These are phyloP conservation scores for Cricetomys ansorgei DNA, from an alignment of 2,113 vertebrate genomes.

Conservation along the genomic window DNA sequence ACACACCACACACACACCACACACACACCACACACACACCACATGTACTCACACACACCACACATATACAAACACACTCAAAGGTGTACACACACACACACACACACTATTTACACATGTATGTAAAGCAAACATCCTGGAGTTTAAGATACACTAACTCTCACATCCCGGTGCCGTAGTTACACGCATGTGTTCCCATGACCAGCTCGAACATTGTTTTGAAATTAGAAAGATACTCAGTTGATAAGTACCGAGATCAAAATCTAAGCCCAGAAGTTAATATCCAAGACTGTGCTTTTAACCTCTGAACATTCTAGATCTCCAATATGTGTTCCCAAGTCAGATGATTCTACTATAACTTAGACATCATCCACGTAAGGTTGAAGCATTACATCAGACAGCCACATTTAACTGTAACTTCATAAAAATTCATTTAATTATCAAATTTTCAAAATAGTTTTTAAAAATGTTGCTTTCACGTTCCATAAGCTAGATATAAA, in stretches of 20 bases:
- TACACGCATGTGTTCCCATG: background rate
- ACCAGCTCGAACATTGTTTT: background rate
- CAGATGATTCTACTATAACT: background rate
- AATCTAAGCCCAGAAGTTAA: background rate
- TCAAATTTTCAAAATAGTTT: background rate
- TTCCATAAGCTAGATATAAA: background rate
- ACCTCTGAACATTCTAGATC: background rate
- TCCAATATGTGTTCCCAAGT: background rate
- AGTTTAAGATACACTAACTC: background rate
- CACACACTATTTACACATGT: background rate
- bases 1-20: no score
- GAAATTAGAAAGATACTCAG: background rate
- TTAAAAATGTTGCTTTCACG: background rate
- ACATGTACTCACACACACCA: no score
- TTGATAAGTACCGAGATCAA: background rate
- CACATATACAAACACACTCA: no score
- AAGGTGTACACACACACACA: background rate
- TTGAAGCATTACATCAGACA: background rate
- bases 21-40: no score
- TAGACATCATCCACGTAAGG: background rate
- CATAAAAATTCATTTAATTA: background rate
- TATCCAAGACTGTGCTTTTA: constrained; percentile 30
- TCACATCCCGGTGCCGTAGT: background rate
- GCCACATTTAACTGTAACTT: background rate
- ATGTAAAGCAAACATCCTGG: background rate